phyloP scores from a whole-genome alignment of 1,140 invertebrate genomes.

The Anoplophora glabripennis region DNA sequence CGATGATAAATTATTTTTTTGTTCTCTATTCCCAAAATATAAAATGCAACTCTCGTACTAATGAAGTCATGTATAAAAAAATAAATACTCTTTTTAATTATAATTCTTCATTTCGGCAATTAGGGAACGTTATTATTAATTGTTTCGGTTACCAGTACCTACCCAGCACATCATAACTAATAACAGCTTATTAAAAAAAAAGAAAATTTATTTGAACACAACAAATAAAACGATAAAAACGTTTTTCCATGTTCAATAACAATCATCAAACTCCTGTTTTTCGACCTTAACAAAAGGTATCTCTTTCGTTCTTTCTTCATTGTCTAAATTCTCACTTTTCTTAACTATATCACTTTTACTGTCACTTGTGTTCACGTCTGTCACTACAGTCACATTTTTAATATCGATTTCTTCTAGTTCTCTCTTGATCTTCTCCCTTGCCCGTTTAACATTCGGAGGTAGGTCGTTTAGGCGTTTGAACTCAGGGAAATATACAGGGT shows the following conservation, averaged over 20 bases:
- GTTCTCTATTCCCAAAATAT: too few relatives aligned
- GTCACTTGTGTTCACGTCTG: too few relatives aligned
- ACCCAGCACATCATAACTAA: neutral
- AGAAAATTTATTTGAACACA: conserved; percentile 5
- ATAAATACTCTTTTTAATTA: too few relatives aligned
- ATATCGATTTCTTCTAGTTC: conserved; percentile 7
- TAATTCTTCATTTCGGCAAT: too few relatives aligned
- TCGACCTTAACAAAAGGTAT: conserved; percentile 6
- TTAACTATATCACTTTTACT: too few relatives aligned
- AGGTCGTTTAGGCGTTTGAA: conserved; percentile 25
- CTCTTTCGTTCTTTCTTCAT: neutral
- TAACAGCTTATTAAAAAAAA: neutral
- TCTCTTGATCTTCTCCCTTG: conserved; percentile 14
- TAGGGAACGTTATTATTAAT: too few relatives aligned
- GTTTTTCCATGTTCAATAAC: neutral
- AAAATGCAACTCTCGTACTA: too few relatives aligned
- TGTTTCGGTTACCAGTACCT: too few relatives aligned
- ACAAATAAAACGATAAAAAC: neutral
- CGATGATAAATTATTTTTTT: too few relatives aligned
- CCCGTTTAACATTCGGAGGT: conserved; percentile 28
- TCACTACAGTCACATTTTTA: neutral
- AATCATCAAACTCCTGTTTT: neutral
- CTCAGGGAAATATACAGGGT: conserved; percentile 32
- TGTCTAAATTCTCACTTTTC: too few relatives aligned
- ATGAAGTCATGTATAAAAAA: too few relatives aligned